Percentiles rank a stretch among this genome's conserved stretches.
These are phyloP conservation scores for Grapholita molesta DNA, from an alignment of 1,140 invertebrate species.

Conservation along the genomic window DNA sequence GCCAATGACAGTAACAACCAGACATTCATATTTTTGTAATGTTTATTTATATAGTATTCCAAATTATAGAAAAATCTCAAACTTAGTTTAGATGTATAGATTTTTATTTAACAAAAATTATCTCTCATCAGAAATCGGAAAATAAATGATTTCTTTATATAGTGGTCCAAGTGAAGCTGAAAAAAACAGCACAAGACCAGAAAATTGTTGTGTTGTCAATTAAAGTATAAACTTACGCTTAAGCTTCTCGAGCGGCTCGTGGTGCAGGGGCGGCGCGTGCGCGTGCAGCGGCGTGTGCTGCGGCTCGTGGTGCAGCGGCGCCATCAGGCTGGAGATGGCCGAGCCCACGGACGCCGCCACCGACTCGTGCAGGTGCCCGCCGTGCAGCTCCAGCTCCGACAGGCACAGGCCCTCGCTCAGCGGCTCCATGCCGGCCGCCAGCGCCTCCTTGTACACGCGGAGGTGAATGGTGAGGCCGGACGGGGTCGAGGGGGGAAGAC, in stretches of 20 bases:
- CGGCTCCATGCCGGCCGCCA: slow-evolving; percentile 81
- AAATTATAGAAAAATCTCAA: too few species aligned
- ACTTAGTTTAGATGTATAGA: too few species aligned
- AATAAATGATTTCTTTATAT: too few species aligned
- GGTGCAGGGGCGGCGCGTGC: slow-evolving; percentile 81
- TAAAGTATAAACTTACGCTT: slow-evolving; percentile 82
- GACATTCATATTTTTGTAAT: too few species aligned
- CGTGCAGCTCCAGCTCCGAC: slow-evolving; percentile 82
- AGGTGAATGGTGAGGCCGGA: slow-evolving; percentile 73
- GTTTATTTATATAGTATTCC: too few species aligned
- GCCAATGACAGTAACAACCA: too few species aligned
- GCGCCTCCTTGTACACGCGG: slow-evolving; percentile 78
- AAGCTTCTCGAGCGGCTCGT: slow-evolving; percentile 89
- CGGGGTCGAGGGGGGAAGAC: slow-evolving; percentile 29
- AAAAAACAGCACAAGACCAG: too few species aligned
- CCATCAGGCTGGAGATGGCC: slow-evolving; percentile 83
- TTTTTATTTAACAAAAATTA: too few species aligned
- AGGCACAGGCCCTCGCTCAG: slow-evolving; percentile 84
- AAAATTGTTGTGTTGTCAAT: background rate
- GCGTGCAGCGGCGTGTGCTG: slow-evolving; percentile 78
- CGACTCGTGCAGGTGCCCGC: slow-evolving; percentile 77
- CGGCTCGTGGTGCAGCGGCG: slow-evolving; percentile 80
- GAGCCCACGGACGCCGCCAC: slow-evolving; percentile 82
- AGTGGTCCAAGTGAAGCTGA: too few species aligned
- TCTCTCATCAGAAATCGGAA: too few species aligned